Percentiles rank a stretch among this genome's conserved stretches.
These are phyloP conservation scores for Melolontha melolontha DNA, from an alignment of 2,888 invertebrate species.

Conservation along the genomic window DNA sequence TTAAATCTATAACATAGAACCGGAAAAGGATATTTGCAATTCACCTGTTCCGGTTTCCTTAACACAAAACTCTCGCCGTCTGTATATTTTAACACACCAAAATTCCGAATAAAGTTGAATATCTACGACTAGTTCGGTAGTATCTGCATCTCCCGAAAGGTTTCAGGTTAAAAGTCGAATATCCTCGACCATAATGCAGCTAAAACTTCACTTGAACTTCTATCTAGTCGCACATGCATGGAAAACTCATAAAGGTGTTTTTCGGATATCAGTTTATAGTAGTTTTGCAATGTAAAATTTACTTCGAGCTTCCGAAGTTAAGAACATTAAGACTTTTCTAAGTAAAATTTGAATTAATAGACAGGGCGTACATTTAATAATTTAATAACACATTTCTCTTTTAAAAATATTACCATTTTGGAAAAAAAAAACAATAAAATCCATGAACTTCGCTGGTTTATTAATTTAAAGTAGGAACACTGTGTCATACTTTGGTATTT, in stretches of 20 bases:
- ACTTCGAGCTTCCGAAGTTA: neutral
- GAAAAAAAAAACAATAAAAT: no score
- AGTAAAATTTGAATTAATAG: no score
- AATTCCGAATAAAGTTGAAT: slow-evolving; percentile 22
- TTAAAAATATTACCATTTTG: no score
- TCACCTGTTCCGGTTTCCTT: slow-evolving; percentile 17
- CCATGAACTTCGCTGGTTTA: no score
- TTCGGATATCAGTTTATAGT: slow-evolving; percentile 22
- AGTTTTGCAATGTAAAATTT: slow-evolving; percentile 25
- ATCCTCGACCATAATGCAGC: neutral
- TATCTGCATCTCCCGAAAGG: slow-evolving; percentile 10
- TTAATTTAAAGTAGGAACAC: no score
- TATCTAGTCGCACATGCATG: slow-evolving; percentile 1
- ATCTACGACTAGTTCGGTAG: slow-evolving; percentile 12
- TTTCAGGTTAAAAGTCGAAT: slow-evolving; percentile 33
- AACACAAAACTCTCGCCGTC: neutral
- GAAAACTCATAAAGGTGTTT: slow-evolving; percentile 18
- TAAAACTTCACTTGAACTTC: neutral
- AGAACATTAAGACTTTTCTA: no score
- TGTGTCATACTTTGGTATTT: no score
- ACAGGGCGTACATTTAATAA: no score
- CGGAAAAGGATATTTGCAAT: slow-evolving; percentile 23
- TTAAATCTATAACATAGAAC: slow-evolving; percentile 10
- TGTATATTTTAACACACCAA: slow-evolving; percentile 30
- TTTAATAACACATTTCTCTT: no score